phyloP scores from a whole-genome alignment of 2,797 vertebrate genomes.

The Cheracebus regulus region DNA sequence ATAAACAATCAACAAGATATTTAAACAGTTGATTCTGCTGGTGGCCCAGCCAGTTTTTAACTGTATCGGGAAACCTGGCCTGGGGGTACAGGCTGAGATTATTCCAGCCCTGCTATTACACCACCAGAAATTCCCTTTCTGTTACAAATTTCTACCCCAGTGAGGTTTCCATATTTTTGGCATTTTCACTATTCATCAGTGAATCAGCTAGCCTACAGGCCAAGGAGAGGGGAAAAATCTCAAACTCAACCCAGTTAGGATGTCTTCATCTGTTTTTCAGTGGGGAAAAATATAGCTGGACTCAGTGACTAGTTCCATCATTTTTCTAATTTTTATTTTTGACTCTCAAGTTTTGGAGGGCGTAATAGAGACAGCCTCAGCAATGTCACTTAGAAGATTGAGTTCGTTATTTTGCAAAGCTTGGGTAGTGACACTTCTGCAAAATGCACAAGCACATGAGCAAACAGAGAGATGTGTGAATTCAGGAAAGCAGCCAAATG shows the following conservation, averaged over 20 bases:
- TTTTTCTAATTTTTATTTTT: background rate
- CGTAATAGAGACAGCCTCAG: background rate
- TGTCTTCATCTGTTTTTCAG: conserved; percentile 73
- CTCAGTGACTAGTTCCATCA: background rate
- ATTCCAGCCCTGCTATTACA: background rate
- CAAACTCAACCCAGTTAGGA: conserved; percentile 53
- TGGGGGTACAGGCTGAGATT: background rate
- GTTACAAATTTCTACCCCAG: conserved; percentile 60
- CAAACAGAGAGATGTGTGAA: conserved; percentile 66
- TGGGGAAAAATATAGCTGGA: conserved; percentile 22
- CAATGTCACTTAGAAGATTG: conserved; percentile 10
- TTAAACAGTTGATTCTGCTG: conserved; percentile 49
- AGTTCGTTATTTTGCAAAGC: conserved; percentile 57
- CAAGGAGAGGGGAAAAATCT: background rate
- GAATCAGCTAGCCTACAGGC: conserved; percentile 45
- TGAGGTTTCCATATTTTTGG: conserved; percentile 49
- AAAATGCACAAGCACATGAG: conserved; percentile 58
- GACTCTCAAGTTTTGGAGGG: background rate
- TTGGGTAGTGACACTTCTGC: conserved; percentile 56
- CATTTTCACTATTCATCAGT: conserved; percentile 52
- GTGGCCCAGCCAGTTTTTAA: conserved; percentile 16
- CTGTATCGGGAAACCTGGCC: conserved; percentile 55
- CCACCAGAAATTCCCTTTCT: conserved; percentile 59
- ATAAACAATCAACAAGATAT: conserved; percentile 54
- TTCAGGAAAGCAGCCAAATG: conserved; percentile 69